These are phyloP conservation scores for Muscicapa adusta DNA, from an alignment of 2,113 vertebrate genomes.

Conservation along the genomic window DNA sequence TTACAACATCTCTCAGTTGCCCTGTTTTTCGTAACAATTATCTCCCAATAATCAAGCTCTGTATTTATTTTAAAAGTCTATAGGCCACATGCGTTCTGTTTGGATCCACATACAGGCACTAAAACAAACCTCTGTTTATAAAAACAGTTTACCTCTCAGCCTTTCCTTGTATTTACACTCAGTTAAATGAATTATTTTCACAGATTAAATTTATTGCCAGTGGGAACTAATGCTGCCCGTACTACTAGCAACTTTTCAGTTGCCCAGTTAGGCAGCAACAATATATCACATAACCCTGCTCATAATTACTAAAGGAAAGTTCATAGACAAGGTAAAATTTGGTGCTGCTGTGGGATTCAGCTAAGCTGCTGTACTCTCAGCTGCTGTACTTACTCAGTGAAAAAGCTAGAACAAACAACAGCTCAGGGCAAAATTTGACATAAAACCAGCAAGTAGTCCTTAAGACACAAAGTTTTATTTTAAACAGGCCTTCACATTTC, in stretches of 20 bases:
- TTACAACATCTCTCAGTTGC: no score
- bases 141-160: background rate
- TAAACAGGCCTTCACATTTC: background rate
- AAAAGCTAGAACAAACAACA: background rate
- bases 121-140: background rate
- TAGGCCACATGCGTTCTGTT: background rate
- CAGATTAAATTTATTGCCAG: background rate
- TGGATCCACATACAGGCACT: background rate
- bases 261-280: background rate
- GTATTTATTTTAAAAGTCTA: background rate
- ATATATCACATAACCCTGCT: background rate
- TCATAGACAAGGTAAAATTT: background rate
- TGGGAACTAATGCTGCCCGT: background rate
- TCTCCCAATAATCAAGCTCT: background rate
- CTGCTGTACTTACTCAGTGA: background rate
- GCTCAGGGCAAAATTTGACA: background rate
- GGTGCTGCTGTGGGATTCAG: background rate
- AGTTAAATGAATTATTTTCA: background rate
- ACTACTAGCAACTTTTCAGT: background rate
- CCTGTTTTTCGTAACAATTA: no score
- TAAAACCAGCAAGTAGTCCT: background rate
- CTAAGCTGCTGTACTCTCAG: background rate
- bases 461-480: background rate
- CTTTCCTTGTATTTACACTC: background rate
- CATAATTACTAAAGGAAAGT: background rate